Evolutionary conservation across 2,888 invertebrate genomes (phyloP).

Genomic region (Eulithis testata): DNA sequence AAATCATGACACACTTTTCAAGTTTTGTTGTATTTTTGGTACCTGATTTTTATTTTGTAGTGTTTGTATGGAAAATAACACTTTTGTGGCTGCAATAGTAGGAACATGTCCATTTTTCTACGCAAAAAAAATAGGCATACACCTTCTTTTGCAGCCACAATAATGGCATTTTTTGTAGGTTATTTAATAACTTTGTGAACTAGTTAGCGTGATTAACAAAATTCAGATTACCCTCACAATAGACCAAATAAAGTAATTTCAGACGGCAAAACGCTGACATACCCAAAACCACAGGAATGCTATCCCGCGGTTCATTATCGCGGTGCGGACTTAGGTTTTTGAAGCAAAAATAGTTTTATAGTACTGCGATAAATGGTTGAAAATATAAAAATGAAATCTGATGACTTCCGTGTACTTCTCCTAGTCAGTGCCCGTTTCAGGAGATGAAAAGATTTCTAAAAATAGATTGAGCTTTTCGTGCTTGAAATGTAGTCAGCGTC

Average conservation of each 20-base stretch:
- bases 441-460: slow-evolving; percentile 27
- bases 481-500: too few relatives aligned
- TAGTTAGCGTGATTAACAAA: neutral
- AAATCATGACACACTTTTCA: too few relatives aligned
- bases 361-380: slow-evolving; percentile 31
- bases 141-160: too few relatives aligned
- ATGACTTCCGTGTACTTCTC: slow-evolving; percentile 30
- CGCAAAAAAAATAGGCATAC: too few relatives aligned
- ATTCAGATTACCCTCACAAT: neutral
- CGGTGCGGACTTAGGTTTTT: slow-evolving; percentile 24
- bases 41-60: too few relatives aligned
- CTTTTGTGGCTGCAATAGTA: too few relatives aligned
- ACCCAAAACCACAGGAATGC: neutral
- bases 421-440: slow-evolving; percentile 9
- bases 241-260: neutral
- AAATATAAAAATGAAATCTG: slow-evolving; percentile 35
- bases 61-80: too few relatives aligned
- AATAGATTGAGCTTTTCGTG: slow-evolving; percentile 6
- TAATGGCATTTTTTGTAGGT: too few relatives aligned
- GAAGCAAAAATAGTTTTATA: slow-evolving; percentile 38
- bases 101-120: too few relatives aligned
- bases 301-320: slow-evolving; percentile 17
- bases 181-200: neutral
- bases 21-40: too few relatives aligned
- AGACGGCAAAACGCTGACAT: neutral